phyloP scores from a whole-genome alignment of 2,888 invertebrate genomes.

The Macrophya alboannulata region DNA sequence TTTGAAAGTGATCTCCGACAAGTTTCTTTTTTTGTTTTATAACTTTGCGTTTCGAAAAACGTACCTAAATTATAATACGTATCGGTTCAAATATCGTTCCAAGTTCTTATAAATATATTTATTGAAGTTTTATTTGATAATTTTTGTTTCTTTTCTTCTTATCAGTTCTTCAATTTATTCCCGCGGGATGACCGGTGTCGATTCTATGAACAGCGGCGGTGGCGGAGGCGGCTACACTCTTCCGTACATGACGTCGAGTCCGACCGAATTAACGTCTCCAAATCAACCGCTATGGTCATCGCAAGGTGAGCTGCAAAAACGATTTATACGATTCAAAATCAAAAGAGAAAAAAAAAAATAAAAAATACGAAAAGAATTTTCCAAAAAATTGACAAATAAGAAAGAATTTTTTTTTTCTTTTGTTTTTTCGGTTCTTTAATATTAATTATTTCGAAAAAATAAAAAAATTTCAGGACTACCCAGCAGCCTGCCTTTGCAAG shows the following conservation, averaged over 20 bases:
- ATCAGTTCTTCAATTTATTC: conserved; percentile 73
- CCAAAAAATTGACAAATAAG: neutral
- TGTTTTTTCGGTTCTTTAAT: neutral
- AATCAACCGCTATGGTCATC: conserved; percentile 71
- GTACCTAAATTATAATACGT: no score
- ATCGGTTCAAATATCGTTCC: no score
- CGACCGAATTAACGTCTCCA: conserved; percentile 70
- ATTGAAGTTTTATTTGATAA: no score
- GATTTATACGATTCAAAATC: neutral
- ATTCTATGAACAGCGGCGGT: conserved; percentile 64
- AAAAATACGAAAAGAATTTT: neutral
- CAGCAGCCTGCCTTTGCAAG: conserved; percentile 63
- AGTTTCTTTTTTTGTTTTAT: no score
- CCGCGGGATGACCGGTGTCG: conserved; percentile 70
- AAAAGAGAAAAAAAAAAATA: neutral
- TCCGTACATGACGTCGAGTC: conserved; percentile 71
- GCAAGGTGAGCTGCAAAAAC: conserved; percentile 69
- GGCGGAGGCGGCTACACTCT: conserved; percentile 65
- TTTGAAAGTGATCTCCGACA: no score
- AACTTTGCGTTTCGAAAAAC: no score
- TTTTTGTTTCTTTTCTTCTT: conserved; percentile 48
- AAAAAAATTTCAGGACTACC: conserved; percentile 64
- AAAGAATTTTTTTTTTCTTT: neutral
- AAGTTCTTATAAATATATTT: no score
- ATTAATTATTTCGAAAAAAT: no score